These are phyloP conservation scores for Halcyon senegalensis DNA, from an alignment of 2,113 vertebrate genomes.

Conservation along the genomic window DNA sequence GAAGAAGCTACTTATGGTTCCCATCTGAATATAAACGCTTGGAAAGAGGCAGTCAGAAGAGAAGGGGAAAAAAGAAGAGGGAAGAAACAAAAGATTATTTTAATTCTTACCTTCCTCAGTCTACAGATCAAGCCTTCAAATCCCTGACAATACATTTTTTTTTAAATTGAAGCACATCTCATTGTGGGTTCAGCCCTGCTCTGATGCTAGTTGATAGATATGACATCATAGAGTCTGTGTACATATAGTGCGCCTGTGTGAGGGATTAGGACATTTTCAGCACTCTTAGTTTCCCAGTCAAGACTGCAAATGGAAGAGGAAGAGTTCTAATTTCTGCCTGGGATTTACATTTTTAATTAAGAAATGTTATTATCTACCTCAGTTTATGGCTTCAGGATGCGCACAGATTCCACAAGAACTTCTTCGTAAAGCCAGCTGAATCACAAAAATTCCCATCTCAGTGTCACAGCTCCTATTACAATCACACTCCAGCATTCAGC, in stretches of 20 bases:
- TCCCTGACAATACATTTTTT: not conserved
- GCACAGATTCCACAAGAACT: not conserved
- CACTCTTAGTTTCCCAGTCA: not conserved
- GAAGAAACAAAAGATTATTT: not conserved
- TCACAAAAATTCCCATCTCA: not conserved
- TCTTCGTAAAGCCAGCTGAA: not conserved
- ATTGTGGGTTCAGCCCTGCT: not conserved
- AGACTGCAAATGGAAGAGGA: not conserved
- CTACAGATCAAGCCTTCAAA: not conserved
- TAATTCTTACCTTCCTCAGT: not conserved
- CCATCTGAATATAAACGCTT: not conserved
- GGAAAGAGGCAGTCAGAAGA: not conserved
- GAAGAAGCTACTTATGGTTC: not conserved
- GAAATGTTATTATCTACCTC: not conserved
- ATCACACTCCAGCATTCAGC: not conserved
- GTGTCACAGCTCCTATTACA: not conserved
- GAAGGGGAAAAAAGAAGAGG: fast-evolving
- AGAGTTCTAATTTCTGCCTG: not conserved
- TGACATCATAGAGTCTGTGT: not conserved
- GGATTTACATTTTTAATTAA: not conserved
- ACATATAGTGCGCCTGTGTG: not conserved
- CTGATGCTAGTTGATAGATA: not conserved
- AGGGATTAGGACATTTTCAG: not conserved
- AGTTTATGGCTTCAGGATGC: not conserved
- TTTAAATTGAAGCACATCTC: not conserved